Base-by-base conservation (phyloP, 2,797 vertebrate genomes). In the Pterois miles region DNA sequence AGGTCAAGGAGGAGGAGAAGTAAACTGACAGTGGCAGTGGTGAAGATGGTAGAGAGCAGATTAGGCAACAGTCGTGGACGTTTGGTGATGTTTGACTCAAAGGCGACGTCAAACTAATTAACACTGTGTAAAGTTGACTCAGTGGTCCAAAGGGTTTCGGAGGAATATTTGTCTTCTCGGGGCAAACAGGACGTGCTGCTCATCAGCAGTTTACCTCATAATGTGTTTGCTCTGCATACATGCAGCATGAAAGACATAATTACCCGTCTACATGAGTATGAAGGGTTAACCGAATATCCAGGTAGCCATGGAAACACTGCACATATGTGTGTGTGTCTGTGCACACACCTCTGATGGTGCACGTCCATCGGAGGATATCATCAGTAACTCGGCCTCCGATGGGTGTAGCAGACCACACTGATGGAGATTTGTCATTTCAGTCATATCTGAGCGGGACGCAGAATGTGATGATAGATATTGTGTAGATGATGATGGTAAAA, bases 31-130 rank as follows among this genome's bases (percentile, higher is more conserved):
- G 34, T 8, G 2, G 7, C n/a, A n/a, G 9, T 8, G 20, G 18
- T 33, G 52, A 36, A 14, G 8, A 40, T 58, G 31, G 67, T 57
- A 29, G n/a, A 56, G 22, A 65, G 43, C 38, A 70, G 63, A 64
- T 74, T 38, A 27, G 11, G 16, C 16, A 22, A 58, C 36, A 69
- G 33, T 18, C 27, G 3, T 3, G 31, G 12, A 22, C 11, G 14
- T 38, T 68, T 68, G 48, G 34, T 63, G 79, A 57, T 65, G 76
- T 78, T 87, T 81, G 53, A 62, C 56, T 78, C 27, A 12, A 57
- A 73, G 59, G 69, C 71, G 50, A 29, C 62, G 34, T 57, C 86
- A 90, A 91, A 90, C 87, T 60, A 86, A 82, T 87, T 81, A 89
- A 80, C 54, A 58, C 60, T 59, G 68, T 80, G 76, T 31, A 81